Conservation (phyloP, 2,113 vertebrate species). For the Coptodon bakossiorum region DNA sequence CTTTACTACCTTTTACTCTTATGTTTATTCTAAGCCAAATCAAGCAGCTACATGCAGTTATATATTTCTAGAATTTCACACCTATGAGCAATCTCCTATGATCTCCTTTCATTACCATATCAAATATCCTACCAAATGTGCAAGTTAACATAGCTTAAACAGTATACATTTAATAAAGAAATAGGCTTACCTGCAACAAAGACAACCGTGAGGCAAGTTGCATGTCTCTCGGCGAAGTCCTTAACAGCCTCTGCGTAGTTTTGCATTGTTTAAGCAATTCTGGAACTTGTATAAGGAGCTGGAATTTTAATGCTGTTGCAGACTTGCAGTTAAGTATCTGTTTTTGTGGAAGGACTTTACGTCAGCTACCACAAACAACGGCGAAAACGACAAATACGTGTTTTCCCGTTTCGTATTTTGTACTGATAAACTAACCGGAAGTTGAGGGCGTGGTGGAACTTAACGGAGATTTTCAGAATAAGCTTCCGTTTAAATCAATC, state of each 20-base stretch:
- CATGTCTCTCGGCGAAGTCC: constrained; percentile 34
- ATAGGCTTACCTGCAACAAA: constrained; percentile 44
- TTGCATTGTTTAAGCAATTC: constrained; percentile 20
- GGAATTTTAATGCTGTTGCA: too few species aligned
- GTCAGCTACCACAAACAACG: too few species aligned
- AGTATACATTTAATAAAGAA: not conserved
- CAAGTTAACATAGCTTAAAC: not conserved
- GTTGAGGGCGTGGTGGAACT: not conserved
- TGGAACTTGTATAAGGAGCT: not conserved
- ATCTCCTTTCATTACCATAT: not conserved
- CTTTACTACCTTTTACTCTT: not conserved
- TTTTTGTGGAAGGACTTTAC: rapidly evolving
- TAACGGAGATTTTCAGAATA: constrained; percentile 13
- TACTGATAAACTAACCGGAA: not conserved
- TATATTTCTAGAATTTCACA: not conserved
- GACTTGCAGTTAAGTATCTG: not conserved
- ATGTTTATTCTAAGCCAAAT: not conserved
- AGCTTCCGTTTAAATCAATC: not conserved
- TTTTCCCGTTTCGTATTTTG: not conserved
- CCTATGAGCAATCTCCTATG: not conserved
- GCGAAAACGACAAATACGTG: not conserved
- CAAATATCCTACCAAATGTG: not conserved
- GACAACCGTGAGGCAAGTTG: not conserved
- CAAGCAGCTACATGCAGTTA: not conserved
- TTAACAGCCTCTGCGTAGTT: constrained; percentile 15